Conservation (phyloP, 2,797 vertebrate genomes). For the Thamnophis elegans region DNA sequence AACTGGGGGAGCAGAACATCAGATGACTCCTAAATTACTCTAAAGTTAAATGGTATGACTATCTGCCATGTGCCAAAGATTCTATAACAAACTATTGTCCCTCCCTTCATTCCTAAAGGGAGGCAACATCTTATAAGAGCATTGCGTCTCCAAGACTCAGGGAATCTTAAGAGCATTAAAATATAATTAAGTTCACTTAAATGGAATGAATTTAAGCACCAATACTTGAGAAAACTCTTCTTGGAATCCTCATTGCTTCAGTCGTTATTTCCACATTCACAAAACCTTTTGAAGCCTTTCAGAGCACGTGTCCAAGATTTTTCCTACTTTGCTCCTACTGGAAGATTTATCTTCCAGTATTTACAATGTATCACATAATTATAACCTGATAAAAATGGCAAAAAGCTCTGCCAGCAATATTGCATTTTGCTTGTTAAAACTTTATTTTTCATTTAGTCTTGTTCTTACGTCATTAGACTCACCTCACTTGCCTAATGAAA, state of each 20-base stretch:
- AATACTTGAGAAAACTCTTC: neutral
- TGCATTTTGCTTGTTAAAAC: neutral
- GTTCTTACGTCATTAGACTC: neutral
- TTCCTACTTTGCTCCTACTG: neutral
- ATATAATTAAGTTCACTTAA: neutral
- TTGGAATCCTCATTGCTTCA: neutral
- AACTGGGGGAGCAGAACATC: neutral
- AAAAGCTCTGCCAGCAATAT: neutral
- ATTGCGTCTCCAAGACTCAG: neutral
- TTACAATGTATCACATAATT: neutral
- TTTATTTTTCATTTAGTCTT: neutral
- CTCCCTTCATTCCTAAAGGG: neutral
- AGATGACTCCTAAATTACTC: slow-evolving; percentile 27
- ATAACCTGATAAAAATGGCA: neutral
- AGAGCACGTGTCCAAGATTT: neutral
- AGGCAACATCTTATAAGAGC: neutral
- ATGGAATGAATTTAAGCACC: accelerated
- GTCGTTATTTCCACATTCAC: neutral
- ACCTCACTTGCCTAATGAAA: neutral
- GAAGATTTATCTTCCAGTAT: neutral
- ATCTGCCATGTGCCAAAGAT: neutral
- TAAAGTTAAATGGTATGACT: neutral
- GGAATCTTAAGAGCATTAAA: neutral
- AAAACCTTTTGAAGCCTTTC: neutral
- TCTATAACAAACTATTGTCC: accelerated